Conservation (phyloP, 92 coral and sea anemone species). For the Palythoa caribaeorum region DNA sequence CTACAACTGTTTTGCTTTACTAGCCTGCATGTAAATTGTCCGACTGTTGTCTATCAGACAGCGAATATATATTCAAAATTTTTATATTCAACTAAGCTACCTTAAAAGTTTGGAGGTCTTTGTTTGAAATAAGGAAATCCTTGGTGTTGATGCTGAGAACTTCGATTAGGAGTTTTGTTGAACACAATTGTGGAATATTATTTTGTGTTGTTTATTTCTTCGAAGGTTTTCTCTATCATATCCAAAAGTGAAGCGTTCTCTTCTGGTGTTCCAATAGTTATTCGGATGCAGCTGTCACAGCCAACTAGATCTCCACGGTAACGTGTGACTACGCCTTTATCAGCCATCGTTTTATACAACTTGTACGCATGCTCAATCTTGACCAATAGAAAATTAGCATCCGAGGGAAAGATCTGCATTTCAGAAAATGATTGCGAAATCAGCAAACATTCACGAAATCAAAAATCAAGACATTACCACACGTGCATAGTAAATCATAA, state of each 20-base stretch:
- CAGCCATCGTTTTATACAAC: constrained; percentile 61
- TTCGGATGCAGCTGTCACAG: constrained; percentile 57
- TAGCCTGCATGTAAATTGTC: too few species aligned
- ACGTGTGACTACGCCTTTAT: constrained; percentile 59
- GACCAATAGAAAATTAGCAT: constrained; percentile 48
- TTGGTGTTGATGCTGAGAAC: too few species aligned
- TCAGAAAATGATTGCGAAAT: background rate
- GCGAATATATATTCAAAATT: too few species aligned
- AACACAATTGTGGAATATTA: background rate
- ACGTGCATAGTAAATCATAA: too few species aligned
- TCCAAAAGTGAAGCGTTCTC: constrained; percentile 32
- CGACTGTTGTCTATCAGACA: too few species aligned
- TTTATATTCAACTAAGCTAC: too few species aligned
- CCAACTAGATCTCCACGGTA: constrained; percentile 53
- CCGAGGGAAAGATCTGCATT: constrained; percentile 61
- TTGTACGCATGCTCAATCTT: constrained; percentile 62
- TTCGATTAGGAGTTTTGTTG: background rate
- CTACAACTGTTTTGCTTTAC: too few species aligned
- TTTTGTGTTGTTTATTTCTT: constrained; percentile 7
- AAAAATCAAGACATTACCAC: too few species aligned
- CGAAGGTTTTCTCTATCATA: constrained; percentile 40
- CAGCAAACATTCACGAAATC: too few species aligned
- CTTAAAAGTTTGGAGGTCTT: too few species aligned
- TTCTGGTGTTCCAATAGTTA: constrained; percentile 54
- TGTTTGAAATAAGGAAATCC: too few species aligned